Conservation (phyloP, 30 jellyfish, hydroid and myxozoan species). For the Chrysaora quinquecirrha region DNA sequence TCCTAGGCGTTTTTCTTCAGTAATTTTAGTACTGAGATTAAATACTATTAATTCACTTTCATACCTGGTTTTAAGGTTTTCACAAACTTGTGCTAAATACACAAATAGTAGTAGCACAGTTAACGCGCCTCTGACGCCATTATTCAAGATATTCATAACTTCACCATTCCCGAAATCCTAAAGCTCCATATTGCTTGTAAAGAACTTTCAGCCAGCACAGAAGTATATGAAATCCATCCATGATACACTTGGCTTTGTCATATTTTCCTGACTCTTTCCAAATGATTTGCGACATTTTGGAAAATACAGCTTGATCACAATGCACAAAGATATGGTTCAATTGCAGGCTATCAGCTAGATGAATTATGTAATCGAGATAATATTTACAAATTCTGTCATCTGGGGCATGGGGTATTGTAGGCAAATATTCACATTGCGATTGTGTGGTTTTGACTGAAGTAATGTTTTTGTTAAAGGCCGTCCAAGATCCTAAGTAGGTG, state of each 20-base stretch:
- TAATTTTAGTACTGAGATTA: too few species aligned
- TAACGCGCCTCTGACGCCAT: background rate
- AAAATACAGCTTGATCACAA: slow-evolving; percentile 19
- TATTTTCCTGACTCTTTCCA: slow-evolving; percentile 23
- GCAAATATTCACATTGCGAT: slow-evolving; percentile 15
- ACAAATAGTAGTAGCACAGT: too few species aligned
- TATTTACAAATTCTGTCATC: slow-evolving; percentile 18
- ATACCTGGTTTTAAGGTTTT: too few species aligned
- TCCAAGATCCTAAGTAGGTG: slow-evolving; percentile 16
- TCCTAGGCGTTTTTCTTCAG: too few species aligned
- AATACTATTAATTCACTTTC: too few species aligned
- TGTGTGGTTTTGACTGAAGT: slow-evolving; percentile 16
- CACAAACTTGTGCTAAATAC: too few species aligned
- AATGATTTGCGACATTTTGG: slow-evolving; percentile 25
- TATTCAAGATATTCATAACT: background rate
- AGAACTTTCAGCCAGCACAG: slow-evolving; percentile 17
- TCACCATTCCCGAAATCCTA: slow-evolving; percentile 16
- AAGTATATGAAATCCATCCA: slow-evolving; percentile 22
- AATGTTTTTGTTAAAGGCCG: slow-evolving; percentile 17
- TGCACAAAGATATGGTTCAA: slow-evolving; percentile 30
- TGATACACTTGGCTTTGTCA: slow-evolving; percentile 10
- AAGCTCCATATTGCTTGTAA: slow-evolving; percentile 20
- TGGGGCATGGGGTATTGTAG: slow-evolving; percentile 26
- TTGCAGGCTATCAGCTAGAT: slow-evolving; percentile 14
- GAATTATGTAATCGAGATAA: slow-evolving; percentile 17